Evolutionary conservation across 2,797 vertebrate species (phyloP), one percentile per base, ranked within the genome.

Genomic region (Phataginus tetradactyla): DNA sequence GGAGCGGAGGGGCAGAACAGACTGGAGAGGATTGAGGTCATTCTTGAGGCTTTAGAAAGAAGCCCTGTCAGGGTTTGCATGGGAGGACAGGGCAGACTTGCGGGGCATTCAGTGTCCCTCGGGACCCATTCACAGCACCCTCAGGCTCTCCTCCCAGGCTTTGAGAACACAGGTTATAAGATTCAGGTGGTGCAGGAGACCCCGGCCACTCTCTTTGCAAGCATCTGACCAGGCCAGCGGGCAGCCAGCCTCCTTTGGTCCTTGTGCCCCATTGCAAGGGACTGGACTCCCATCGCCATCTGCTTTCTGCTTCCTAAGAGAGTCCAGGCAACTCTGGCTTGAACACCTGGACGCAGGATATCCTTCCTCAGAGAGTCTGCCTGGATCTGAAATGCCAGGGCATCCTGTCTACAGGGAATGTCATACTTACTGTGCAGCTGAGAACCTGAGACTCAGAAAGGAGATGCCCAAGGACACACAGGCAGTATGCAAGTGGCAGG

Each of bases 121-220:
- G 1, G 37, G 29, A 27, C 14, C 4, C 7, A 8, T 51, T 63
- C 34, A 27, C 21, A 45, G 45, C 45, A 11, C 45, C 45, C 45
- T 45, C 45, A 29, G 2, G 9, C 29, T 34, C 29, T 17, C 71
- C 42, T 59, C 12, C 23, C 5, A 68, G 55, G 20, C 34, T 83
- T 66, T 75, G n/a, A 93, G 37, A 84, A 12, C 53, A n/a, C 14
- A 37, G 14, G 5, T 5, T 13, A 5, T 53, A n/a, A 53, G 45
- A 69, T 15, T 5, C 8, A 10, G 10, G 13, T 25, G 9, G 0
- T 42, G 0, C 14, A 37, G 34, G 11, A 12, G 2, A 12, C 20
- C 32, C 18, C 2, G 49, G 18, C 4, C n/a, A 6, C 25, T 83
- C 27, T 1, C 23, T 42, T 29, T 64, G 29, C 14, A 39, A 39